phyloP scores from a whole-genome alignment of 2,797 vertebrate species.

The Oceanodroma leucorhoa region DNA sequence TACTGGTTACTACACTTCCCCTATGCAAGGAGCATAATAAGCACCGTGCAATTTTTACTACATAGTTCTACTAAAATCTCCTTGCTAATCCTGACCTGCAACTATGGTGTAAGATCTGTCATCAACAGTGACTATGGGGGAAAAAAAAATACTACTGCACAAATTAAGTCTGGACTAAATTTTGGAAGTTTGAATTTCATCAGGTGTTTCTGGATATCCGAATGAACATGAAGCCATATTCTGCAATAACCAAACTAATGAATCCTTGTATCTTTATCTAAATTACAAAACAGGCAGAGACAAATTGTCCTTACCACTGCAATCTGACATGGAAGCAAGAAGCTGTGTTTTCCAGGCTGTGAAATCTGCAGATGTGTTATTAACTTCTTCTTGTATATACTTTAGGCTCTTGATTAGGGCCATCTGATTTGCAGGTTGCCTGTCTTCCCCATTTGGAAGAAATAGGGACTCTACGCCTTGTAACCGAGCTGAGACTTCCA shows the following conservation, averaged over 20 bases:
- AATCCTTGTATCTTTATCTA: not conserved
- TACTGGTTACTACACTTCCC: not conserved
- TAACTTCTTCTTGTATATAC: constrained; percentile 82
- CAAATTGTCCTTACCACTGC: constrained; percentile 61
- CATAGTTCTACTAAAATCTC: not conserved
- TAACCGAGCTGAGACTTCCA: constrained; percentile 79
- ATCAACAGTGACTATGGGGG: not conserved
- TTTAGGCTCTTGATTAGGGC: constrained; percentile 80
- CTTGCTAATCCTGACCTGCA: not conserved
- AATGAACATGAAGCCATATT: not conserved
- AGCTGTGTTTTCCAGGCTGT: constrained; percentile 85
- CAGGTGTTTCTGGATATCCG: not conserved
- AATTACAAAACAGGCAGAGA: not conserved
- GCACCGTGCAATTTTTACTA: not conserved
- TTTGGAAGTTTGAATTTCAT: not conserved
- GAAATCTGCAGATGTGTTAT: constrained; percentile 80
- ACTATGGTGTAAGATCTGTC: not conserved
- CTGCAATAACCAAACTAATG: not conserved
- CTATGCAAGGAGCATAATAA: not conserved
- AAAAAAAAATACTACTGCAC: not conserved
- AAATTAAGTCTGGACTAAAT: not conserved
- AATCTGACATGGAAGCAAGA: constrained; percentile 68
- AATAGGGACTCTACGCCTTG: constrained; percentile 83
- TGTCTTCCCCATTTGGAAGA: constrained; percentile 63
- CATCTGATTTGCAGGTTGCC: constrained; percentile 66